A percentile compares a stretch with the other conserved stretches of the same genome.
phyloP scores from a whole-genome alignment of 2,113 vertebrate species.

The Amphilophus citrinellus region DNA sequence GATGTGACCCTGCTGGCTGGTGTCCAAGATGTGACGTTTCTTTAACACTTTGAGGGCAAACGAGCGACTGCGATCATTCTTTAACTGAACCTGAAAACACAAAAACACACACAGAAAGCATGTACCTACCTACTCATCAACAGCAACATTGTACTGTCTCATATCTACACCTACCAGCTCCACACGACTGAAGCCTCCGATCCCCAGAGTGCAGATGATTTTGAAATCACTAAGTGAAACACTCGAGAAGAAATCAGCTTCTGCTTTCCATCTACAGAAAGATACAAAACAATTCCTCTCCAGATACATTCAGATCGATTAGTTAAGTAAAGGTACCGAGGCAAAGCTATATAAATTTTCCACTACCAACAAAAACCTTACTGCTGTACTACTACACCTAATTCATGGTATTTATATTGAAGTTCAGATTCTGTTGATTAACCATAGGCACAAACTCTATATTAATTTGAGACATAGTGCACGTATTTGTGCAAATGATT shows the following conservation, averaged over 20 bases:
- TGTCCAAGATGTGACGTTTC: conserved; percentile 81
- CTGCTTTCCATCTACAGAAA: conserved; percentile 64
- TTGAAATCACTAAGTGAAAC: conserved; percentile 71
- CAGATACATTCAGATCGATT: background rate
- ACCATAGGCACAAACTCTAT: background rate
- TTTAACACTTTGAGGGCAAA: conserved; percentile 82
- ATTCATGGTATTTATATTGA: background rate
- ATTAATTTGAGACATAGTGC: background rate
- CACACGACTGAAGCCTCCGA: conserved; percentile 82
- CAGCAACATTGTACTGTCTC: too few relatives aligned
- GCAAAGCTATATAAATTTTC: background rate
- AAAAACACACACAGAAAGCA: background rate
- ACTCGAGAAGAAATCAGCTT: conserved; percentile 73
- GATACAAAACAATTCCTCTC: background rate
- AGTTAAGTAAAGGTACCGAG: background rate
- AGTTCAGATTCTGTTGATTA: background rate
- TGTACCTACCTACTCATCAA: background rate
- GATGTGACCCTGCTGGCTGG: conserved; percentile 81
- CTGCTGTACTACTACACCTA: background rate
- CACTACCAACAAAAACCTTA: background rate
- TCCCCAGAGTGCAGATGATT: conserved; percentile 76
- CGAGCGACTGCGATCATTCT: conserved; percentile 63
- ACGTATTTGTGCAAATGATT: background rate
- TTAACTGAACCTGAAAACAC: conserved; percentile 76
- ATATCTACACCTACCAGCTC: conserved; percentile 71